Percentiles rank a stretch among this genome's conserved stretches.
These are phyloP conservation scores for Drosophila crucigera DNA, from an alignment of 2,888 invertebrate species.

Conservation along the genomic window DNA sequence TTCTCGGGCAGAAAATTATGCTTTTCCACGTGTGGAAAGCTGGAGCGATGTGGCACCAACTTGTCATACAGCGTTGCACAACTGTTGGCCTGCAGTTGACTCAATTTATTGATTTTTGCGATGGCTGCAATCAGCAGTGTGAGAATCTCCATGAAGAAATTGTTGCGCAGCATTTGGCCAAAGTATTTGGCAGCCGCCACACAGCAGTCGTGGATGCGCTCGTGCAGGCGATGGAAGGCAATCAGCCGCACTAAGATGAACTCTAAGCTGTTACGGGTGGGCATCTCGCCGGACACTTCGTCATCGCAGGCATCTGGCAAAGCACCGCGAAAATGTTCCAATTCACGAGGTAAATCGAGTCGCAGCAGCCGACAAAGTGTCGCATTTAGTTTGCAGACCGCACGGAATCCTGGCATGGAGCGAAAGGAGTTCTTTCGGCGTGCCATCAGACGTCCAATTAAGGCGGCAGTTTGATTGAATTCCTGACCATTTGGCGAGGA, in stretches of 20 bases:
- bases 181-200: constrained; percentile 76
- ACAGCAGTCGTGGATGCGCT: constrained; percentile 78
- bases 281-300: constrained; percentile 63
- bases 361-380: constrained; percentile 81
- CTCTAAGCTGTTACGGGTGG: constrained; percentile 77
- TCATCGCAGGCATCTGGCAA: constrained; percentile 75
- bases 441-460: constrained; percentile 83
- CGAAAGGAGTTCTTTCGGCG: constrained; percentile 83
- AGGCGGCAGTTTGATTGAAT: constrained; percentile 78
- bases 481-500: constrained; percentile 47
- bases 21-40: constrained; percentile 71
- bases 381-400: constrained; percentile 80
- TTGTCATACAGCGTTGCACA: constrained; percentile 71
- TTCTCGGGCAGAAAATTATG: constrained; percentile 57
- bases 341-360: constrained; percentile 73
- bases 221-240: constrained; percentile 71
- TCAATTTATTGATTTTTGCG: constrained; percentile 74
- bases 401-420: constrained; percentile 80
- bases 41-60: constrained; percentile 49
- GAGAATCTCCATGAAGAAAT: constrained; percentile 82
- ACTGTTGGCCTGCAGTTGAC: constrained; percentile 58
- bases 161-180: constrained; percentile 70
- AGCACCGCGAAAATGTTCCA: constrained; percentile 75
- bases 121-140: constrained; percentile 79
- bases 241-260: constrained; percentile 78